Evolutionary conservation across 1,140 invertebrate species (phyloP).

Genomic region (Diabrotica undecimpunctata): DNA sequence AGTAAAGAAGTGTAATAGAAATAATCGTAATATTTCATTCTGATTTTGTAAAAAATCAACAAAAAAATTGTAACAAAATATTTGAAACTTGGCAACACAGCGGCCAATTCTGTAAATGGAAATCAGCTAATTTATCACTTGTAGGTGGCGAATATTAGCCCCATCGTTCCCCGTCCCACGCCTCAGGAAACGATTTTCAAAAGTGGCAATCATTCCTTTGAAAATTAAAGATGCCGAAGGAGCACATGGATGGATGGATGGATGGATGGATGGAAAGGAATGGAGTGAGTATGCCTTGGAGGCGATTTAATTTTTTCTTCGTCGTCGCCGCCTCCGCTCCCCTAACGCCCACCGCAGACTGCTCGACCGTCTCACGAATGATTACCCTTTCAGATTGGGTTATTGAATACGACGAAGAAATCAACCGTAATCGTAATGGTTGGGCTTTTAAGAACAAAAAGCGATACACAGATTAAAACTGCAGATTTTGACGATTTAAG

Average conservation of each 20-base stretch:
- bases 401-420: not conserved
- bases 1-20: too few relatives aligned
- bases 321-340: not conserved
- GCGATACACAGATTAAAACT: too few relatives aligned
- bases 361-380: not conserved
- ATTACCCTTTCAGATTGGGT: constrained; percentile 8
- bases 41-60: too few relatives aligned
- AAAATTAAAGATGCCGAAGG: constrained; percentile 20
- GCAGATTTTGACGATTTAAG: too few relatives aligned
- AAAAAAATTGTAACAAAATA: too few relatives aligned
- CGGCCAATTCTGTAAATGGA: not conserved
- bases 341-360: not conserved
- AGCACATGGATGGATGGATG: constrained; percentile 1
- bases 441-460: too few relatives aligned
- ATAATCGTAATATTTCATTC: too few relatives aligned
- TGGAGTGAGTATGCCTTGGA: not conserved
- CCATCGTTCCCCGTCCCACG: not conserved
- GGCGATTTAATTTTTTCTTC: constrained; percentile 15
- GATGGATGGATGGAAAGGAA: not conserved
- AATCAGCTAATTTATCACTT: constrained; percentile 17
- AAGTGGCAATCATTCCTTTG: constrained; percentile 21
- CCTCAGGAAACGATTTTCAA: constrained; percentile 2
- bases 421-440: too few relatives aligned
- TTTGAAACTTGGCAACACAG: not conserved
- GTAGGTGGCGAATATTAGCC: constrained; percentile 5